phyloP scores from a whole-genome alignment of 2,797 vertebrate genomes.

The Micromesistius poutassou region DNA sequence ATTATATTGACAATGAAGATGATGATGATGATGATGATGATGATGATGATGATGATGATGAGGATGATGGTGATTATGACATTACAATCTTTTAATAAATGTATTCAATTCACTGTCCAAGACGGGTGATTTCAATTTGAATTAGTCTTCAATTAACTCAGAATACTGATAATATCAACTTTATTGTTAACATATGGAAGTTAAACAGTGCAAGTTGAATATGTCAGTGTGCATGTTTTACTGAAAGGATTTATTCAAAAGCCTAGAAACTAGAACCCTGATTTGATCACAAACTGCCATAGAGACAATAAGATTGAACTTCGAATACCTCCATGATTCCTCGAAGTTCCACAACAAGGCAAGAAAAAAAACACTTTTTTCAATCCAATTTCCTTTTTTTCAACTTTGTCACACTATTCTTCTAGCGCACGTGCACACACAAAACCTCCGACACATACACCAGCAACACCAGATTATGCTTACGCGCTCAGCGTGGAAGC shows the following conservation, averaged over 20 bases:
- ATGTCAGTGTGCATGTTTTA: background rate
- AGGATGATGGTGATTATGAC: too few species aligned
- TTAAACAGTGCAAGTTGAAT: too few species aligned
- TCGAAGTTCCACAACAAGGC: conserved; percentile 25
- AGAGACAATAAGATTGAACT: background rate
- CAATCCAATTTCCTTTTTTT: conserved; percentile 43
- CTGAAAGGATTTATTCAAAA: conserved; percentile 4
- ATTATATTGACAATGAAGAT: too few species aligned
- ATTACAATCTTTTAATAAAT: too few species aligned
- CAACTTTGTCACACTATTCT: conserved; percentile 38
- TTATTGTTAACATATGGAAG: too few species aligned
- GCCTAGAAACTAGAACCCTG: background rate
- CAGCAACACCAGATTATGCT: conserved; percentile 48
- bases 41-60: background rate
- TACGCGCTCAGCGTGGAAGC: conserved; percentile 54
- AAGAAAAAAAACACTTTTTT: conserved; percentile 20
- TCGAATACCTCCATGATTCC: conserved; percentile 3
- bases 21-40: too few species aligned
- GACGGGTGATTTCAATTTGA: too few species aligned
- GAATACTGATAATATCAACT: too few species aligned
- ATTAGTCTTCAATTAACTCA: too few species aligned
- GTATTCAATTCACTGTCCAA: background rate
- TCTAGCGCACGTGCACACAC: conserved; percentile 7
- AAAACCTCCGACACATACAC: conserved; percentile 29
- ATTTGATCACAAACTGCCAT: conserved; percentile 4